These are phyloP conservation scores for Ibycter americanus DNA, from an alignment of 2,797 vertebrate species.

Conservation along the genomic window DNA sequence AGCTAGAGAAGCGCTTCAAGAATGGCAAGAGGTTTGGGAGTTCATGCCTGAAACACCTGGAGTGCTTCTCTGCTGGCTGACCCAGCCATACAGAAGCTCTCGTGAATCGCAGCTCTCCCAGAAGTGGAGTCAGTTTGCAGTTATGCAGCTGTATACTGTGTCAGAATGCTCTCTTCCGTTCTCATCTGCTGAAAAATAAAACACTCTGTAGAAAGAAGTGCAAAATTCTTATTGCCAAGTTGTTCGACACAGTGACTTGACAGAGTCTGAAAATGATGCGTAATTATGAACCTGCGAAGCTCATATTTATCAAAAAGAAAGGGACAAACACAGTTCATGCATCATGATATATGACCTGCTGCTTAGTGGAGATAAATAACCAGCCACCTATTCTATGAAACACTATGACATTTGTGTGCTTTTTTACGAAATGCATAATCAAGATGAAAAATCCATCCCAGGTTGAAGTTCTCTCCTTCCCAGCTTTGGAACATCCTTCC, in stretches of 20 bases:
- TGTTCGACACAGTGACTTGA: background rate
- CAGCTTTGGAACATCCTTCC: background rate
- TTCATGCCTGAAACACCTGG: background rate
- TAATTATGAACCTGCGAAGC: background rate
- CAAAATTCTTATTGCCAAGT: background rate
- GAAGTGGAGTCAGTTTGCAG: background rate
- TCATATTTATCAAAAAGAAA: background rate
- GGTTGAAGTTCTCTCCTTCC: background rate
- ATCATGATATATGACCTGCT: background rate
- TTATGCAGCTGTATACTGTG: background rate
- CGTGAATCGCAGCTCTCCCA: background rate
- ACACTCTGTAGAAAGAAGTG: background rate
- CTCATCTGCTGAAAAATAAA: background rate
- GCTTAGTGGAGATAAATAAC: constrained; percentile 7
- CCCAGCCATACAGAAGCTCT: background rate
- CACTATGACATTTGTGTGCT: background rate
- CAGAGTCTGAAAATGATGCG: background rate
- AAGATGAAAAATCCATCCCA: constrained; percentile 7
- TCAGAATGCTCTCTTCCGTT: background rate
- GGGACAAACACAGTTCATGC: background rate
- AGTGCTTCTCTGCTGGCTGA: background rate
- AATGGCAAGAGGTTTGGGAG: background rate
- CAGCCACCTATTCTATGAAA: background rate
- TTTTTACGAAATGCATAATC: constrained; percentile 4
- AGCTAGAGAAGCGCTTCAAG: background rate